phyloP scores from a whole-genome alignment of 2,888 invertebrate genomes.

The Osmoderma eremita region DNA sequence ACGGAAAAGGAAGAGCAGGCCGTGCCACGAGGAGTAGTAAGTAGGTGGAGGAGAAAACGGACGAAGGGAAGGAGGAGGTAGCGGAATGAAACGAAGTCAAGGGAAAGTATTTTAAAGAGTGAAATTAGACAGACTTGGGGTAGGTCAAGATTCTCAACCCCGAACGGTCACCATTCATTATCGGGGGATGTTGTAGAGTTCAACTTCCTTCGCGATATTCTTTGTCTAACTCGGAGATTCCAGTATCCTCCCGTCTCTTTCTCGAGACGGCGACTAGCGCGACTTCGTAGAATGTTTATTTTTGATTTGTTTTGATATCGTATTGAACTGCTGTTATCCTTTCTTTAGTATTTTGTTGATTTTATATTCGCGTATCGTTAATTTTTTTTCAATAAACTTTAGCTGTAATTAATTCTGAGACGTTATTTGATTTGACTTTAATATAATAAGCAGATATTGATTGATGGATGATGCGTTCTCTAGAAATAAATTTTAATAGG shows the following conservation, averaged over 20 bases:
- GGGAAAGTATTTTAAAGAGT: slow-evolving; percentile 64
- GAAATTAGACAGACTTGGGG: slow-evolving; percentile 63
- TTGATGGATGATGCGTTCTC: too few relatives aligned
- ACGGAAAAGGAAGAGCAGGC: slow-evolving; percentile 46
- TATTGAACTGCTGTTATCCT: neutral
- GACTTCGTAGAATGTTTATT: slow-evolving; percentile 21
- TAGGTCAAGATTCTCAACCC: slow-evolving; percentile 58
- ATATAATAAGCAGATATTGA: too few relatives aligned
- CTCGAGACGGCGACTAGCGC: slow-evolving; percentile 3
- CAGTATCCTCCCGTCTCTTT: slow-evolving; percentile 4
- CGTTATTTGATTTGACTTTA: too few relatives aligned
- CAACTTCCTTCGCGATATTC: slow-evolving; percentile 27
- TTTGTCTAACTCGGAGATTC: slow-evolving; percentile 13
- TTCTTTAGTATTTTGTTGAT: slow-evolving; percentile 1
- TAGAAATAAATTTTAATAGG: too few relatives aligned
- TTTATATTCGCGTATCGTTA: too few relatives aligned
- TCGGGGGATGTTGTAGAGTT: slow-evolving; percentile 44
- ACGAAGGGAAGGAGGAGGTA: slow-evolving; percentile 46
- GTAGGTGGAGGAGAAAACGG: slow-evolving; percentile 17
- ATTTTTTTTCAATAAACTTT: too few relatives aligned
- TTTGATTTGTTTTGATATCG: slow-evolving; percentile 21
- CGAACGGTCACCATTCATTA: slow-evolving; percentile 51
- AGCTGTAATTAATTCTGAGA: too few relatives aligned
- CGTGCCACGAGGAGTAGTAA: slow-evolving; percentile 16
- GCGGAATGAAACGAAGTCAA: slow-evolving; percentile 58